These are phyloP conservation scores for Drosophila truncata DNA, from an alignment of 1,140 invertebrate species.

Conservation along the genomic window DNA sequence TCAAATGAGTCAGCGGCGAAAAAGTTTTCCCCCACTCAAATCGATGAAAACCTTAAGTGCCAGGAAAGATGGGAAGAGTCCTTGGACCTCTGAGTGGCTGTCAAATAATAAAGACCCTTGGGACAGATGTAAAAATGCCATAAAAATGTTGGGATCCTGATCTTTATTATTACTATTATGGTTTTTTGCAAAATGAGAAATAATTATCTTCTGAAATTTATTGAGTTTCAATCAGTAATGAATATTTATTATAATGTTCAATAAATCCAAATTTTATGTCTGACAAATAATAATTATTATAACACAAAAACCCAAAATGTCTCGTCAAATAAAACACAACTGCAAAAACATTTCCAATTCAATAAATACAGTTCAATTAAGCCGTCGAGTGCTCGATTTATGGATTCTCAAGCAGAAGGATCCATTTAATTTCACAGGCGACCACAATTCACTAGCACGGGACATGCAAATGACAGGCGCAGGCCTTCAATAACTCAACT, in stretches of 20 bases:
- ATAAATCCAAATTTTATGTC: too few species aligned
- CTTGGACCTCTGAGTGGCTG: background rate
- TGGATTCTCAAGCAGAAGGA: conserved; percentile 36
- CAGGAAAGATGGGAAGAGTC: background rate
- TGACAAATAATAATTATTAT: too few species aligned
- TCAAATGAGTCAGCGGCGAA: conserved; percentile 67
- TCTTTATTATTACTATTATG: background rate
- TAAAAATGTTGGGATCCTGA: background rate
- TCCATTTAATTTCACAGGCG: conserved; percentile 60
- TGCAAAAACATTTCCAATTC: conserved; percentile 33
- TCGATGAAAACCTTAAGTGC: background rate
- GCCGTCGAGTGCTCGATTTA: conserved; percentile 29
- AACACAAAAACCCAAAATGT: background rate
- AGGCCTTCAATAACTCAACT: conserved; percentile 46
- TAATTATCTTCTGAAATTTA: background rate
- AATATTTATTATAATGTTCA: too few species aligned
- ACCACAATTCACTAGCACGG: conserved; percentile 19
- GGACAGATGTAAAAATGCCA: conserved; percentile 1
- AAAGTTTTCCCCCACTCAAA: conserved; percentile 23
- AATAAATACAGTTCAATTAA: conserved; percentile 38
- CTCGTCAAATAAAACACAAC: background rate
- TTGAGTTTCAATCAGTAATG: too few species aligned
- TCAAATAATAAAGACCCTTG: conserved; percentile 8
- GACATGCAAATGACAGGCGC: conserved; percentile 71
- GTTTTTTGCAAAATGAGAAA: background rate